Evolutionary conservation across 2,888 invertebrate genomes (phyloP), one percentile per base, ranked within the genome.

Genomic region (Trilocha varians): DNA sequence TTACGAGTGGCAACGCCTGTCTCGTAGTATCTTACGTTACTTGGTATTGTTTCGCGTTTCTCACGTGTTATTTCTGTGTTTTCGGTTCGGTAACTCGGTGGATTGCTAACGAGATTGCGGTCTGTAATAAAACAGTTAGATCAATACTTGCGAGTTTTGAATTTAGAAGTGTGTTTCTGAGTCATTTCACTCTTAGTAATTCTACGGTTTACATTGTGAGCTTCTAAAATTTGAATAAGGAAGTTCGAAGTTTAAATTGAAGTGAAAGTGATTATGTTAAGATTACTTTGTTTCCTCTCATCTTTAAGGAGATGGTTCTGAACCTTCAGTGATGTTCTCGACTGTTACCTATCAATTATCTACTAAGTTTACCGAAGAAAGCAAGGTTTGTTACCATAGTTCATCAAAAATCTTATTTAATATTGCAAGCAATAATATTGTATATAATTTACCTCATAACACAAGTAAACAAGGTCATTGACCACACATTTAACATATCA

Each of bases 1-100:
- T 85, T 85, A 85, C 79, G 76, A 83, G 70, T 74, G 87, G 82
- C 84, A 87, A 86, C 87, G 87, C 87, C 87, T n/a, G n/a, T n/a
- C n/a, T 87, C 78, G 72, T 61, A 61, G 60, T 72, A 78, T 66
- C 83, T 80, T 80, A 83, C 80, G 83, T 82, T 83, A 80, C 68
- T 73, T 71, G 67, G 74, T 64, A 80, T 83, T 82, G 82, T 84
- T 65, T 76, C 54, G 50, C 55, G 50, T 67, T 76, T 84, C 82
- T 78, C 83, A 80, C 80, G 80, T 70, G 69, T 66, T 61, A 61
- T 50, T 59, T 59, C 58, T 62, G 65, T 68, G 66, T 68, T 59
- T 53, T 63, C 35, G 16, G 25, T 34, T 16, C 38, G 32, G 32
- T 39, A 11, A 25, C 33, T 35, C 40, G 41, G 39, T 39, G 39